Evolutionary conservation across 2,797 vertebrate species (phyloP), one percentile per base, ranked within the genome.

Genomic region (Spizella passerina): DNA sequence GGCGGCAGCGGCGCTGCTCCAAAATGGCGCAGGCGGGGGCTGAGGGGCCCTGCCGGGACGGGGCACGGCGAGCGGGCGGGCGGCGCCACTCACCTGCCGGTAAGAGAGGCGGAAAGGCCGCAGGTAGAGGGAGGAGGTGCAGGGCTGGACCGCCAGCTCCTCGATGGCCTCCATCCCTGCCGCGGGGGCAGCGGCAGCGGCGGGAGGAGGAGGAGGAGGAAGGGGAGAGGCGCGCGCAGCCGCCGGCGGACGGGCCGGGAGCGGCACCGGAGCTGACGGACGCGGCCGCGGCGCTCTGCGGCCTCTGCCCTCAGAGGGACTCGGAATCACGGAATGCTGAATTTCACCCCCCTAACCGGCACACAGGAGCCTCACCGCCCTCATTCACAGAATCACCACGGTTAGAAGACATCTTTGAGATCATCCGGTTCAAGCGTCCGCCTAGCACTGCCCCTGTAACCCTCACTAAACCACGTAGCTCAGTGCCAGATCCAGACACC

Each of bases 71-170:
- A 68, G 47, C 38, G 4, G 44, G n/a, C 9, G 63, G 72, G 32
- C 12, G 76, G 39, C 21, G 57, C 52, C 70, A 86, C 94, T 96
- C 89, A 96, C 96, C 96, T 96, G 96, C 63, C 95, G 93, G 94
- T 96, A 97, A 50, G 79, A 84, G 81, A 97, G 98, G 95, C 98
- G 97, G 94, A 98, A 97, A 53, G 99, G 98, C 88, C 98, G 98
- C 95, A 99, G 94, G 63, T 98, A 99, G 71, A 97, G 96, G 73
- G 99, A 99, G 87, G 97, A 97, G 94, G 97, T 96, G 98, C 99
- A 99, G 41, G 98, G 98, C 81, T 97, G 97, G 30, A 99, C 92
- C 87, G 98, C 97, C 94, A 99, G 96, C 82, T 98, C 98, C 90
- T 98, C 98, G 41, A 97, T 76, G 46, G 95, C 78, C 46, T 96